Base-by-base conservation (phyloP, 1,140 invertebrate species). In the Cyclargus thomasi region DNA sequence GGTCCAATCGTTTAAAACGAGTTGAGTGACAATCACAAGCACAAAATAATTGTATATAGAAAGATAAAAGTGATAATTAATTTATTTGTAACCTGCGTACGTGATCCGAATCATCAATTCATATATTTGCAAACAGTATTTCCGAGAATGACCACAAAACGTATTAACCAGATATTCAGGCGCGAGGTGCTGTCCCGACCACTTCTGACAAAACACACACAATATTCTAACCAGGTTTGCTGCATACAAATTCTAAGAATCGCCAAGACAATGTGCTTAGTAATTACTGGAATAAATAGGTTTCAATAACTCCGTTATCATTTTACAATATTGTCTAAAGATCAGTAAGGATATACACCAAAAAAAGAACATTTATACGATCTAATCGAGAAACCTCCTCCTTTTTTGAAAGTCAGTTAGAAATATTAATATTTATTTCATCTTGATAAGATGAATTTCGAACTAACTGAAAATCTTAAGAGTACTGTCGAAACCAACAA, bases 191-290 rank as follows among this genome's bases (percentile, higher is more conserved):
- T 20, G 17, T 21, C 55, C 55, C 55, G 55, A 18, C 55, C 21
- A 59, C 55, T 59, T 59, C 55, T 59, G 18, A 59, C 55, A 6
- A 59, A 59, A 59, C 55, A 59, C 17, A 20, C 55, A 21, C 55
- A 20, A 20, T 20, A 55, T 55, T 55, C 53, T 47, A 47, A 47
- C 53, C 17, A 59, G 18, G 20, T 17, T 20, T 17, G 55, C 55
- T 59, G 18, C 20, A 21, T 59, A 59, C 17, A 8, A 20, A 21
- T 59, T 59, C 55, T 59, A 8, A 59, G 55, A 59, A 59, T 10
- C 20, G 18, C 10, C 55, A 8, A 59, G 55, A 59, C 53, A 55
- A 55, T 21, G 39, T 16, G 39, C 39, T 14, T 47, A 16, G 10
- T 47, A 14, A 47, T 47, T 16, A 47, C 39, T 16, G 11, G 14